Percentiles rank a stretch among this genome's conserved stretches.
These are phyloP conservation scores for Osmerus mordax DNA, from an alignment of 2,113 vertebrate species.

Conservation along the genomic window DNA sequence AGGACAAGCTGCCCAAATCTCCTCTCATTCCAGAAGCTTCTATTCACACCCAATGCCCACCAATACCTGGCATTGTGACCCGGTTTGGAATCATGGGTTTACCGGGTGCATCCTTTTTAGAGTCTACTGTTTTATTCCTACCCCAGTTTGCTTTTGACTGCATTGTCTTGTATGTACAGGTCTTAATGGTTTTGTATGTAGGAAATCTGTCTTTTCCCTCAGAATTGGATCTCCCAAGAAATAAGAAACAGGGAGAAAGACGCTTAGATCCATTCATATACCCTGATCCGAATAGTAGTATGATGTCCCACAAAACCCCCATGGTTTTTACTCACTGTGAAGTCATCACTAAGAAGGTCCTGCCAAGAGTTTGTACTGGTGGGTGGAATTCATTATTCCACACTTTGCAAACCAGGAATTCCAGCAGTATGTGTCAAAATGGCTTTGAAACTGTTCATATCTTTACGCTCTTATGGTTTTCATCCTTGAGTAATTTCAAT, in stretches of 20 bases:
- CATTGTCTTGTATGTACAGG: neutral
- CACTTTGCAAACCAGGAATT: conserved; percentile 45
- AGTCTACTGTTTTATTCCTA: conserved; percentile 29
- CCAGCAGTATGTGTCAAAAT: conserved; percentile 26
- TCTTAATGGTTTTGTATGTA: neutral
- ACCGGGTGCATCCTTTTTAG: conserved; percentile 31
- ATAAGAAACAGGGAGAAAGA: conserved; percentile 9
- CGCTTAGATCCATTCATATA: conserved; percentile 2
- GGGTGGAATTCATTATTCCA: conserved; percentile 62
- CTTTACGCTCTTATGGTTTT: conserved; percentile 21
- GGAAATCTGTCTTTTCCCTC: conserved; percentile 2
- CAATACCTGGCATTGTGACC: neutral
- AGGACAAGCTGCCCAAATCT: conserved; percentile 12
- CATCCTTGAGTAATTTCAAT: neutral
- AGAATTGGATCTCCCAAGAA: conserved; percentile 6
- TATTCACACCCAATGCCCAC: neutral
- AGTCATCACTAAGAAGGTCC: conserved; percentile 39
- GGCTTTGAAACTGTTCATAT: conserved; percentile 31
- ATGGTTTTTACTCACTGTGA: conserved; percentile 30
- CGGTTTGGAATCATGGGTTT: conserved; percentile 58
- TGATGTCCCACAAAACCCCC: conserved; percentile 37
- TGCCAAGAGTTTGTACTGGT: conserved; percentile 50
- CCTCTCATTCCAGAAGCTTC: too few species aligned
- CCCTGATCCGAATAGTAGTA: conserved; percentile 23
- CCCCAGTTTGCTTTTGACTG: neutral